phyloP scores from a whole-genome alignment of 2,113 vertebrate genomes.

The Macquaria ambigua region DNA sequence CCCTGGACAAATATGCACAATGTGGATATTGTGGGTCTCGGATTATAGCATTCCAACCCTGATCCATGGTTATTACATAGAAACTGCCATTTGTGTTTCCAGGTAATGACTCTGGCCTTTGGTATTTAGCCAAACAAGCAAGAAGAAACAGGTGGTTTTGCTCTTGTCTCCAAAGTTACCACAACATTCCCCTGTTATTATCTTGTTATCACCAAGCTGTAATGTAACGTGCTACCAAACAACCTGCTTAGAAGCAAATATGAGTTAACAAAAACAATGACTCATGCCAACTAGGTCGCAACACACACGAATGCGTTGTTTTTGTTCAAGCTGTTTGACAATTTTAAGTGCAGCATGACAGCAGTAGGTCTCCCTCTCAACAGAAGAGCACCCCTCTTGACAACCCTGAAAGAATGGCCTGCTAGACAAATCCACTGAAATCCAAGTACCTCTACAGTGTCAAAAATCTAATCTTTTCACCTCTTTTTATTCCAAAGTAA shows the following conservation, averaged over 20 bases:
- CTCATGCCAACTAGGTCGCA: neutral
- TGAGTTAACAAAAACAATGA: neutral
- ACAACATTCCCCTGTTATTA: neutral
- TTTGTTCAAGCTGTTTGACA: constrained; percentile 22
- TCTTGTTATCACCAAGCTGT: constrained; percentile 10
- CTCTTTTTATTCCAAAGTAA: constrained; percentile 1
- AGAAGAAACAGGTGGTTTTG: neutral
- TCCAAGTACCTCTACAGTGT: constrained; percentile 13
- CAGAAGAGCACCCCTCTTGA: constrained; percentile 14
- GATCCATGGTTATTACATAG: neutral
- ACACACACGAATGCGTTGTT: neutral
- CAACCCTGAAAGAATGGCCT: constrained; percentile 33
- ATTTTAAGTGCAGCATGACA: constrained; percentile 31
- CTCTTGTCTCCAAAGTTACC: neutral
- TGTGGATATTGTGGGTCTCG: neutral
- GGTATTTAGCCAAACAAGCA: neutral
- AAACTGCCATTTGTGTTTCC: neutral
- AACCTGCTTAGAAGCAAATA: constrained; percentile 4
- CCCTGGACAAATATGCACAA: neutral
- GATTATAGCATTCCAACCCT: neutral
- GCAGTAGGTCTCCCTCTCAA: constrained; percentile 34
- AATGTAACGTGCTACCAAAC: constrained; percentile 7
- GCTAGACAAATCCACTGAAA: constrained; percentile 43
- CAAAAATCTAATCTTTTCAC: constrained; percentile 24
- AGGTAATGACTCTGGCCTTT: neutral